Evolutionary conservation across 2,888 invertebrate genomes (phyloP).

Genomic region (Chelonus formosanus): DNA sequence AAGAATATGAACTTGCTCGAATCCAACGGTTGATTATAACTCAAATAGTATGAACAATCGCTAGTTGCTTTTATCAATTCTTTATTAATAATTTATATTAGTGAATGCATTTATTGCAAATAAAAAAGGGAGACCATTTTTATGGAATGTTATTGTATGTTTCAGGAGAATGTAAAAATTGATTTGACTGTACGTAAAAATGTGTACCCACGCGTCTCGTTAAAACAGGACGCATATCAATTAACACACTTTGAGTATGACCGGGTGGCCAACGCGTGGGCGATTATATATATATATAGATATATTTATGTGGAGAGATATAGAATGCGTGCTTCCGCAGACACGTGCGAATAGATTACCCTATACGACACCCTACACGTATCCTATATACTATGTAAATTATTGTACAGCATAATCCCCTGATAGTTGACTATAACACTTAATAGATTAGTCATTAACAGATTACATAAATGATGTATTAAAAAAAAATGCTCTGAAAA

Average conservation of each 20-base stretch:
- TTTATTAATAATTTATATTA: no score
- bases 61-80: no score
- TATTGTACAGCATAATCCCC: constrained; percentile 6
- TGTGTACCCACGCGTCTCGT: constrained; percentile 21
- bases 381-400: neutral
- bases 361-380: constrained; percentile 21
- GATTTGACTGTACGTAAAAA: constrained; percentile 16
- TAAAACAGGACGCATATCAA: constrained; percentile 27
- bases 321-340: constrained; percentile 32
- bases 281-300: constrained; percentile 13
- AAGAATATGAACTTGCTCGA: no score
- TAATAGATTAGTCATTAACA: no score
- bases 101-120: no score
- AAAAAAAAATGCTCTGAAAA: no score
- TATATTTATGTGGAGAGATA: constrained; percentile 4
- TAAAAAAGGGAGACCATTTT: no score
- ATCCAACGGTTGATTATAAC: no score
- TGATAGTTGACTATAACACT: neutral
- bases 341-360: constrained; percentile 35
- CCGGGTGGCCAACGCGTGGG: constrained; percentile 21
- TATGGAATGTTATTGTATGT: neutral
- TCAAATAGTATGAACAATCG: no score
- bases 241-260: constrained; percentile 23
- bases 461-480: no score
- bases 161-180: constrained; percentile 1